Evolutionary conservation across 2,113 vertebrate genomes (phyloP), one percentile per base, ranked within the genome.

Genomic region (Dasypus novemcinctus): DNA sequence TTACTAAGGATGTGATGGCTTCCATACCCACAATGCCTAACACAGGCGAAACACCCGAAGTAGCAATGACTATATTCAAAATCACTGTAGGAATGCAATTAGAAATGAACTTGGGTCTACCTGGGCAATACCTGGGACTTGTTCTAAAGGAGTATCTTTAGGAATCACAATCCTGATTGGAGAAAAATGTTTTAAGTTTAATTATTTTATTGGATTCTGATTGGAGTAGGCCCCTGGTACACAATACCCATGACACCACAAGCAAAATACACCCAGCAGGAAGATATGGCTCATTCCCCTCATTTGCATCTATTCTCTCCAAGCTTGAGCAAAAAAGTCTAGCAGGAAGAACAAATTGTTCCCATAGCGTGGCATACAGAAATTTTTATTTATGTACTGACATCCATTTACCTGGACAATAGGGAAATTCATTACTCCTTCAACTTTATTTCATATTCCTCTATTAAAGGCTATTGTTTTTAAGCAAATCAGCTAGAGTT

Each of bases 361-460:
- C 54, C 84, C 66, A 27, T 2, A 75, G 43, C 12, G 71, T 41
- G 96, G 33, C 71, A 46, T 29, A 68, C 17, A 84, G 69, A 78
- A 87, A 72, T 85, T 59, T 76, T 86, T 36, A 90, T 54, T 87
- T 84, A 46, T 64, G 43, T 88, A 33, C 38, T 78, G 87, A 97
- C 84, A 94, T 91, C 80, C 92, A 14, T 92, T 93, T 93, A 95
- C 96, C 95, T 95, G 92, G 61, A 84, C 57, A 86, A 83, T 29
- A 52, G 69, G 69, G 88, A 96, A 85, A 94, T 59, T 90, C 76
- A 75, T 81, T 59, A 80, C 31, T 81, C 81, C 61, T 59, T 78
- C 49, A 61, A 29, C 72, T 95, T 85, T 79, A 64, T 79, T 92
- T 84, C 79, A 49, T 66, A 57, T 41, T 52, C 74, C 82, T 97